Evolutionary conservation across 2,888 invertebrate genomes (phyloP), one percentile per base, ranked within the genome.

Genomic region (Philereme transversata): DNA sequence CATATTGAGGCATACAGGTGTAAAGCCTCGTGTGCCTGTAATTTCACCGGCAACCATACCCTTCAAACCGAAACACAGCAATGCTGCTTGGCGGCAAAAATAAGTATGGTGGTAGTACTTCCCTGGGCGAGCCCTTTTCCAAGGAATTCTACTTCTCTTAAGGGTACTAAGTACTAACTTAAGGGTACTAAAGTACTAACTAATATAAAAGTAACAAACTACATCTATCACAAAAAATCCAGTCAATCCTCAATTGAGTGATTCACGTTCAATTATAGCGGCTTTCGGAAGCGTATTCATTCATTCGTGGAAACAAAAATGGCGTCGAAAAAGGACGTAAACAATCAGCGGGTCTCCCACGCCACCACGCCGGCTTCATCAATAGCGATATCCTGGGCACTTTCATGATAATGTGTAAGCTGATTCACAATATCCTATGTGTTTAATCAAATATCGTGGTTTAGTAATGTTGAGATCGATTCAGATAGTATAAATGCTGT

Each of bases 331-430:
- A 76, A 80, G 83, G 80, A 81, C 81, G 83, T 78, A 79, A 81
- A 82, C 79, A 83, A 81, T 78, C 78, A 78, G 51, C 60, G 68
- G 68, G 63, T 70, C 78, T 78, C 86, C 83, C 83, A 84, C 85
- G 81, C 82, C 60, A 46, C 72, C 72, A 74, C 74, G 74, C 22
- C 22, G 72, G 75, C 72, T 71, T 75, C 77, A 81, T 81, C 79
- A 80, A 77, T 77, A 76, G 74, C 73, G 74, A 81, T 82, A 82
- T 83, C 83, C 83, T 78, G 81, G 72, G 69, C 57, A 65, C 64
- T 68, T 65, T 64, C 62, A 69, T 75, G 68, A 69, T 60, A 64
- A 61, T 35, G 69, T 64, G 79, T 75, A 75, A 76, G 75, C 44
- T 69, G 72, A 75, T 75, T 72, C 68, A 73, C 72, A 72, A 73